Evolutionary conservation across 2,888 invertebrate species (phyloP), one percentile per base, ranked within the genome.

Genomic region (Leptopterna dolabrata): DNA sequence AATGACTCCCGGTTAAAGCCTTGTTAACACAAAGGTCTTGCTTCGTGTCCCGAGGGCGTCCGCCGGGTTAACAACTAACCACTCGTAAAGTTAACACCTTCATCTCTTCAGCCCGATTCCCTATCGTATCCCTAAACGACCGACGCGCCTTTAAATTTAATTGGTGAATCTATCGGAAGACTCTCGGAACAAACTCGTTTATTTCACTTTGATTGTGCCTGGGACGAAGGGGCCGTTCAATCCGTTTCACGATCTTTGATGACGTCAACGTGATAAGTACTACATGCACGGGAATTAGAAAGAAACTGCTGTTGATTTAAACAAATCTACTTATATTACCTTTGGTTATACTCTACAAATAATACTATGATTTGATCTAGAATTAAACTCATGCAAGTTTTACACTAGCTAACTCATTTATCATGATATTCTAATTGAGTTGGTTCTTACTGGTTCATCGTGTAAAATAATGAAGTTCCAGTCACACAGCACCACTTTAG

Each of bases 1-100:
- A 85, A 85, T 85, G 85, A 85, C 85, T 85, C 85, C 36, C 85
- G 73, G 85, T 85, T 85, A 85, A 85, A 73, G 85, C 85, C 85
- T 85, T 85, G 85, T 85, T 85, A 85, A 85, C 85, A 85, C 85
- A 85, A 85, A 85, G 85, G 85, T 85, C 85, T 85, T 76, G 83
- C 83, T 70, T 30, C 36, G 71, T 73, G 73, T 85, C 85, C 83
- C 70, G 70, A 41, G 78, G 83, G 83, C 71, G 83, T 83, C 83
- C 36, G 83, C 71, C 78, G 85, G 85, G 85, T 85, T 85, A 85
- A 85, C 85, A 85, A 73, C 85, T 73, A 85, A 85, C 85, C 85
- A 73, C 85, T 85, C 85, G 85, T 85, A 85, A 85, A 85, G 71
- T 85, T 85, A 85, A 85, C 85, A 73, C 85, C 85, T 73, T 45